Evolutionary conservation across 2,113 vertebrate genomes (phyloP), one percentile per base, ranked within the genome.

Genomic region (Ammodytes dubius): DNA sequence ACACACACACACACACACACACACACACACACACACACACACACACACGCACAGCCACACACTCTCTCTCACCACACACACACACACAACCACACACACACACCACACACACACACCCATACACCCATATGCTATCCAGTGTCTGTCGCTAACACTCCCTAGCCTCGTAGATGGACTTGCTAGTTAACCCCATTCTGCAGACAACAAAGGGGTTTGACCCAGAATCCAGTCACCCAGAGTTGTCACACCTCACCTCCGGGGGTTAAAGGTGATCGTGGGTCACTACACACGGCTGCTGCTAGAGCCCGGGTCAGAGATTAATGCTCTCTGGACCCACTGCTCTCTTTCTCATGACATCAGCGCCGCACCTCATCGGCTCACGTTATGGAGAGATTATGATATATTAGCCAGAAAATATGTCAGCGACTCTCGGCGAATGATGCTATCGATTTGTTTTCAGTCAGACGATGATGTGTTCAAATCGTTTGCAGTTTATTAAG

Each of bases 151-250:
- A 17, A 77, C 78, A 64, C 75, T 39, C 47, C 43, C 45, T 39
- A 71, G 27, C 77, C 73, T 69, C 77, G 63, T 74, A 12, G 15
- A 67, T 56, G 65, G 58, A 72, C 46, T 69, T 27, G 74, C 77
- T 80, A 27, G 57, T 83, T 89, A 85, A 83, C 84, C 88, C 64
- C 59, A 11, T 65, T 71, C n/a, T 39, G 59, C 59, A 73, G 83
- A 89, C 79, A 90, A 92, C 89, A 92, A 92, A 92, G 83, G 83
- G 86, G 43, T 8, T 47, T 87, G 79, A 90, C 84, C 82, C 87
- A 87, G 76, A 91, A 77, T 70, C 57, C 74, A 79, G 73, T 82
- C 79, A 65, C 65, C 82, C 80, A 83, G 69, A 89, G 66, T 85
- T 81, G 86, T 87, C 67, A 72, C 35, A 77, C 71, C 47, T 87